These are phyloP conservation scores for Drosophila imparisetae DNA, from an alignment of 2,888 invertebrate species.

Conservation along the genomic window DNA sequence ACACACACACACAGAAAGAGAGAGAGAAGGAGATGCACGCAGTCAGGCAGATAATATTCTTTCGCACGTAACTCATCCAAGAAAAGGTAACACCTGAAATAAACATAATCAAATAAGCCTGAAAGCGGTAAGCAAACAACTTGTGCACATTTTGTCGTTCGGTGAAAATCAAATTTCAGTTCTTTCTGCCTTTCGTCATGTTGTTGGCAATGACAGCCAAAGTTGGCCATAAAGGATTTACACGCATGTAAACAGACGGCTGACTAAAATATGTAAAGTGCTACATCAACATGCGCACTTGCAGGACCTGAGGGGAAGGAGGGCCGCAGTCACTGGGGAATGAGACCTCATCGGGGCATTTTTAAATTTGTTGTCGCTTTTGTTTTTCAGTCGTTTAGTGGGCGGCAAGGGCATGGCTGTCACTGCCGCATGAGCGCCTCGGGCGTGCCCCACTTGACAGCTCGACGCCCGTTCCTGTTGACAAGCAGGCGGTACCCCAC, in stretches of 20 bases:
- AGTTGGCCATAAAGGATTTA: slow-evolving; percentile 76
- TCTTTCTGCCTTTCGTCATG: slow-evolving; percentile 15
- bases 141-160: slow-evolving; percentile 55
- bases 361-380: slow-evolving; percentile 74
- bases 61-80: slow-evolving; percentile 21
- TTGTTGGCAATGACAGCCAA: slow-evolving; percentile 42
- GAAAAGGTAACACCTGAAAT: slow-evolving; percentile 61
- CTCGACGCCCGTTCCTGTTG: slow-evolving; percentile 40
- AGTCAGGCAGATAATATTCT: slow-evolving; percentile 38
- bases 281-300: slow-evolving; percentile 45
- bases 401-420: slow-evolving; percentile 38
- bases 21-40: not conserved
- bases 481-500: slow-evolving; percentile 21
- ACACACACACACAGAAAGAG: not conserved
- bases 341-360: slow-evolving; percentile 40
- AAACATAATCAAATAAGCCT: slow-evolving; percentile 78
- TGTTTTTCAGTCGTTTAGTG: slow-evolving; percentile 40
- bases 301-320: slow-evolving; percentile 1
- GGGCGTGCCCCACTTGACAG: slow-evolving; percentile 69
- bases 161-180: slow-evolving; percentile 71
- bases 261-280: slow-evolving; percentile 72
- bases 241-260: slow-evolving; percentile 72
- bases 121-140: slow-evolving; percentile 60
- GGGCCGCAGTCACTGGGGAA: slow-evolving; percentile 14
- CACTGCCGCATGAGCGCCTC: slow-evolving; percentile 67